Percentiles rank a stretch among this genome's conserved stretches.
These are phyloP conservation scores for Periplaneta americana DNA, from an alignment of 1,140 invertebrate species.

Conservation along the genomic window DNA sequence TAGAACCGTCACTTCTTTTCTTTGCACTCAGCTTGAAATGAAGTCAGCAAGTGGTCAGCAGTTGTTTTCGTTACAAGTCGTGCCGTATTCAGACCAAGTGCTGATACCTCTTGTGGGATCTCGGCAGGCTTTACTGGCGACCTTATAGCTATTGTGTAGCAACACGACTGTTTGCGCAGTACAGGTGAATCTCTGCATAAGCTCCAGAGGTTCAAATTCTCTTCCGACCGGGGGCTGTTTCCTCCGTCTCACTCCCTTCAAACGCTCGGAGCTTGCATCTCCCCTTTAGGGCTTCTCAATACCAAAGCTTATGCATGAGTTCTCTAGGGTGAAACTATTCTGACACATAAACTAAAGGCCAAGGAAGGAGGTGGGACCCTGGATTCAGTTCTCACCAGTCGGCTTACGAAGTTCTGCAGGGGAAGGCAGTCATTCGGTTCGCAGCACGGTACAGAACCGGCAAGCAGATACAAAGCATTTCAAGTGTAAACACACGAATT, in stretches of 20 bases:
- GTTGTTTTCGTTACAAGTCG: not conserved
- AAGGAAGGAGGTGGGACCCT: not conserved
- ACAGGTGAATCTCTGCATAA: not conserved
- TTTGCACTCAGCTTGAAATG: too few species aligned
- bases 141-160: not conserved
- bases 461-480: not conserved
- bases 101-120: not conserved
- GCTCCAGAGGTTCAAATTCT: not conserved
- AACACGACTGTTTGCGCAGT: not conserved
- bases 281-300: not conserved
- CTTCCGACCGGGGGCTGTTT: not conserved
- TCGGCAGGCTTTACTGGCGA: not conserved
- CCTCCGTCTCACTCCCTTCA: not conserved
- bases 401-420: not conserved
- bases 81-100: not conserved
- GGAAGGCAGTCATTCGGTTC: not conserved
- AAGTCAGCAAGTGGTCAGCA: too few species aligned
- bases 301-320: not conserved
- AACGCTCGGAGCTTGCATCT: not conserved
- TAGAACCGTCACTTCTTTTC: too few species aligned
- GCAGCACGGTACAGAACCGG: not conserved
- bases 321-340: not conserved
- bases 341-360: not conserved
- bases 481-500: not conserved
- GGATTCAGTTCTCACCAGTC: not conserved